Conservation (phyloP, 1,140 invertebrate species). For the Bombus fervidus region DNA sequence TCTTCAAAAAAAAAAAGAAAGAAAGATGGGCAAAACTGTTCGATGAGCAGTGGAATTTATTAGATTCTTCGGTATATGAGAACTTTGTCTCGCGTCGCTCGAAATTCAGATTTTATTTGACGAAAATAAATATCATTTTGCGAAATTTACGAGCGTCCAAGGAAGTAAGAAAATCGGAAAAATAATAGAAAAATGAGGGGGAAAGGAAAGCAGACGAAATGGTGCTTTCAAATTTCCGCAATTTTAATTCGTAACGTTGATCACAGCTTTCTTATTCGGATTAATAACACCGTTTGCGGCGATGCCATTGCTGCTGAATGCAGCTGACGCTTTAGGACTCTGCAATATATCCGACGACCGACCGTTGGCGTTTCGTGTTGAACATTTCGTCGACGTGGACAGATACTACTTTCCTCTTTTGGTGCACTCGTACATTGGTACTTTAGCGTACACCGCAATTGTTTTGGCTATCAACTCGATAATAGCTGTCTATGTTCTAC, state of each 20-base stretch:
- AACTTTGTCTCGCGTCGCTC: no score
- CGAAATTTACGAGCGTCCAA: no score
- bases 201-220: background rate
- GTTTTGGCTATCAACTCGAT: constrained; percentile 66
- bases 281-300: constrained; percentile 65
- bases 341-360: constrained; percentile 29
- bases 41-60: no score
- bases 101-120: no score
- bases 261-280: constrained; percentile 62
- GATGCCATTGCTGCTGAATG: constrained; percentile 55
- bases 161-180: no score
- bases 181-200: no score
- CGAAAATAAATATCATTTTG: no score
- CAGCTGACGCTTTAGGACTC: constrained; percentile 32
- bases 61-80: no score
- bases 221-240: background rate
- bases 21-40: no score
- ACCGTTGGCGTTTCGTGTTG: constrained; percentile 60
- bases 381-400: constrained; percentile 64
- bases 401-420: constrained; percentile 65
- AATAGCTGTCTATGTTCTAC: constrained; percentile 59
- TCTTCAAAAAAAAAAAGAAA: no score
- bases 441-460: constrained; percentile 56
- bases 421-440: constrained; percentile 67
- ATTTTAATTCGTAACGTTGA: background rate